Evolutionary conservation across 2,113 vertebrate species (phyloP), one percentile per base, ranked within the genome.

Genomic region (Melanostigma gelatinosum): DNA sequence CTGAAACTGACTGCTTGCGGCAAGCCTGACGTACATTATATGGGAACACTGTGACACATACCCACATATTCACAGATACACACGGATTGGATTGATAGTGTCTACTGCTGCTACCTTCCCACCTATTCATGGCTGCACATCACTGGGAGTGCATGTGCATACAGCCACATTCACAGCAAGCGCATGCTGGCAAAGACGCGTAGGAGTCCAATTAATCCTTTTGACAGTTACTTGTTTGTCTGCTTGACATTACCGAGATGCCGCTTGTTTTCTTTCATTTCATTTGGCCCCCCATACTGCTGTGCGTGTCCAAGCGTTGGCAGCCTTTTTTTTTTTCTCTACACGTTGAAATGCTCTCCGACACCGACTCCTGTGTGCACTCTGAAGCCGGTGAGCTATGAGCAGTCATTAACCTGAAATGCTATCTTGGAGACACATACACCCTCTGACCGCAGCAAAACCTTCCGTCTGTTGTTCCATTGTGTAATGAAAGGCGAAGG

Each of bases 1-100:
- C 91, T 94, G 93, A 93, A 90, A 88, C 79, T 83, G 79, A 82
- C 65, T 80, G 92, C 91, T 89, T 13, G 70, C 61, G 54, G 90
- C 82, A 29, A 85, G 73, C 80, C 72, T 60, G 65, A 80, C 42
- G 36, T 83, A 87, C 62, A 81, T 85, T 80, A 88, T 69, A 82
- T n/a, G 27, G 67, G 34, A 85, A 72, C 83, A 38, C 61, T 22
- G 36, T 63, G 61, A 74, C 60, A 69, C 78, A 83, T 82, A 64
- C 69, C 22, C 73, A 76, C 50, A 73, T 27, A 77, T 42, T 46
- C 46, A 32, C 16, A 60, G 22, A 42, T 32, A 72, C 63, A 79
- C 75, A 75, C 27, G 27, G 24, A 74, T 50, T 66, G 50, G 65
- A 80, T 75, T 83, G 70, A 84, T 77, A 18, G 32, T 40, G 68